Conservation (phyloP, 2,113 vertebrate genomes). For the Ochotona princeps region DNA sequence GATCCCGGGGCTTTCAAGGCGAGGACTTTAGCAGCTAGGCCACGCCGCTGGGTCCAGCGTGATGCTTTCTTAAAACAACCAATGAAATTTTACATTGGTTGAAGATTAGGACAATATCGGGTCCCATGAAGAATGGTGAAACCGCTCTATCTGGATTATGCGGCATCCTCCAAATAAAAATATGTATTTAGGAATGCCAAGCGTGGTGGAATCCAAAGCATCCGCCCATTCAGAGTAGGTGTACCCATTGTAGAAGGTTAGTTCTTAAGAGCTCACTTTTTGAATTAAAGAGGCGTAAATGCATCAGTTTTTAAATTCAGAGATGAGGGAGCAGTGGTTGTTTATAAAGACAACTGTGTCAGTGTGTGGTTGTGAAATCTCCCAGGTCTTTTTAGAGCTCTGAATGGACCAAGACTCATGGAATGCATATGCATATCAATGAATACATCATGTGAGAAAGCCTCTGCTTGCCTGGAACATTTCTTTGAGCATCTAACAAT, state of each 20-base stretch:
- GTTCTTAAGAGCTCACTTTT: background rate
- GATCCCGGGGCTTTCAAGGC: no score
- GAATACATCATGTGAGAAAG: background rate
- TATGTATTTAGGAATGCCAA: background rate
- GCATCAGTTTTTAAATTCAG: background rate
- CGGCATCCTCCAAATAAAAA: background rate
- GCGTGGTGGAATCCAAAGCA: background rate
- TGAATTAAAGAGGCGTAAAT: background rate
- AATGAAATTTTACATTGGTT: background rate
- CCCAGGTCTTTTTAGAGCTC: background rate
- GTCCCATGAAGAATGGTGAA: background rate
- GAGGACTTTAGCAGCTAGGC: no score
- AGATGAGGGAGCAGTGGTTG: background rate
- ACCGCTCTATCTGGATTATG: background rate
- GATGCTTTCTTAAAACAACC: background rate
- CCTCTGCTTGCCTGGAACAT: background rate
- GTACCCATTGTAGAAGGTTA: background rate
- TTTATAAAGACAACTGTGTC: background rate
- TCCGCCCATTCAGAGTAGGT: background rate
- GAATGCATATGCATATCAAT: background rate
- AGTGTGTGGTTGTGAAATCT: background rate
- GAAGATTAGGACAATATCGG: background rate
- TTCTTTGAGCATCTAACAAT: constrained; percentile 50
- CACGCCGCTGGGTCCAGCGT: no score
- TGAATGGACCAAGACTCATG: background rate